Base-by-base conservation (phyloP, 1,140 invertebrate species). In the Drosophila sp. region DNA sequence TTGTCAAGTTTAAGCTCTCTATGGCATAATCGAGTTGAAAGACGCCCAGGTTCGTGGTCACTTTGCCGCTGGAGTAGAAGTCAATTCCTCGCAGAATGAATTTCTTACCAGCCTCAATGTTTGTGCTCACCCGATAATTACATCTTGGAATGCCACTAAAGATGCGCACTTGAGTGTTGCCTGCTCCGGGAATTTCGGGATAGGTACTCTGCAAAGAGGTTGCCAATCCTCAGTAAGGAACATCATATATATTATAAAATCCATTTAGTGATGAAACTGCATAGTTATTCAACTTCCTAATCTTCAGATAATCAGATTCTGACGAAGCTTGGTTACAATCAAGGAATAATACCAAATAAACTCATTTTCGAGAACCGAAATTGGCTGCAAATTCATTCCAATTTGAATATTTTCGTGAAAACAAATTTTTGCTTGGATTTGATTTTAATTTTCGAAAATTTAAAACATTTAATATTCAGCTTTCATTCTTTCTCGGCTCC, bases 101-200 rank as follows among this genome's bases (percentile, higher is more conserved):
- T 4, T 69, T 29, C 0, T 64, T 14, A 0, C 87, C 21, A 7
- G n/a, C 25, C n/a, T 64, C 45, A 21, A 58, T 56, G 45, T 73
- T 66, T 4, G 89, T 79, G 8, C 50, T 61, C 9, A 93, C 34
- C 8, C 50, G 41, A 11, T 93, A 89, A 1, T 75, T 27, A 69
- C 94, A 94, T 43, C 92, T 76, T 2, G 94, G 90, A 9, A 81
- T 74, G 2, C 93, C 93, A 84, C 97, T 97, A 65, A 95, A 96
- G 45, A 97, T 92, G 41, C 95, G 93, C n/a, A 97, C 54, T 89
- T 96, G 95, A 0, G 93, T 93, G 29, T 94, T 82, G 5, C 94
- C 94, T 11, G 71, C 7, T 7, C 92, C 78, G 0, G 96, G 94
- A 5, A 95, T 70, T 3, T 94, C 78, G 1, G 96, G 94, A 78